phyloP scores from a whole-genome alignment of 2,113 vertebrate species.

The Nycticryphes semicollaris region DNA sequence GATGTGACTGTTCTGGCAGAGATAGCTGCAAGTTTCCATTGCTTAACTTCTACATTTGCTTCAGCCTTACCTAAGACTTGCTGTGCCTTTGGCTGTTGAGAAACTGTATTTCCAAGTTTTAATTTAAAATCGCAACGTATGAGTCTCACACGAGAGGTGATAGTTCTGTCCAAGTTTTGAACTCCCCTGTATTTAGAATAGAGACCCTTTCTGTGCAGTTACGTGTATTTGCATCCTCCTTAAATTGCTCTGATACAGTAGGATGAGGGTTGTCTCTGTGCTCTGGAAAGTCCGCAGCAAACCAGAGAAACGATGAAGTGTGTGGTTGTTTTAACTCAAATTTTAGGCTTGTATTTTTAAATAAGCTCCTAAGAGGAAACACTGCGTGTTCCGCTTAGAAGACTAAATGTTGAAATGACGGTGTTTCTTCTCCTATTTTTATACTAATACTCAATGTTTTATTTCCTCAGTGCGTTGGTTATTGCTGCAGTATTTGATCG shows the following conservation, averaged over 20 bases:
- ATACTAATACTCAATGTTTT: background rate
- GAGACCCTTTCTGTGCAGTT: background rate
- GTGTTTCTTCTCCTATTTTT: background rate
- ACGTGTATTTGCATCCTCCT: background rate
- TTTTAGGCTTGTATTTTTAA: background rate
- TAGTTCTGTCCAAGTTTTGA: background rate
- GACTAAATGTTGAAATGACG: background rate
- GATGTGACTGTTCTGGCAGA: background rate
- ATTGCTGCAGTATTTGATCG: conserved; percentile 88
- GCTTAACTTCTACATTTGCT: background rate
- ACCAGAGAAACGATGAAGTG: background rate
- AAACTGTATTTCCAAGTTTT: conserved; percentile 16
- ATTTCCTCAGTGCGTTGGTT: conserved; percentile 79
- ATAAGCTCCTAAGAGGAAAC: background rate
- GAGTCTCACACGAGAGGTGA: background rate
- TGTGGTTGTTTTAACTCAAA: background rate
- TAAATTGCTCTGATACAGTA: background rate
- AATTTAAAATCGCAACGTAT: background rate
- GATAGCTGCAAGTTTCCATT: background rate
- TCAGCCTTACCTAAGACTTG: background rate
- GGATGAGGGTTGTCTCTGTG: background rate
- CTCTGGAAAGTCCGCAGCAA: background rate
- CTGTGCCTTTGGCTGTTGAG: background rate
- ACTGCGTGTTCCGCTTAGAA: background rate
- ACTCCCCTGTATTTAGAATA: background rate